phyloP scores from a whole-genome alignment of 2,113 vertebrate species.

The Acanthochromis polyacanthus region DNA sequence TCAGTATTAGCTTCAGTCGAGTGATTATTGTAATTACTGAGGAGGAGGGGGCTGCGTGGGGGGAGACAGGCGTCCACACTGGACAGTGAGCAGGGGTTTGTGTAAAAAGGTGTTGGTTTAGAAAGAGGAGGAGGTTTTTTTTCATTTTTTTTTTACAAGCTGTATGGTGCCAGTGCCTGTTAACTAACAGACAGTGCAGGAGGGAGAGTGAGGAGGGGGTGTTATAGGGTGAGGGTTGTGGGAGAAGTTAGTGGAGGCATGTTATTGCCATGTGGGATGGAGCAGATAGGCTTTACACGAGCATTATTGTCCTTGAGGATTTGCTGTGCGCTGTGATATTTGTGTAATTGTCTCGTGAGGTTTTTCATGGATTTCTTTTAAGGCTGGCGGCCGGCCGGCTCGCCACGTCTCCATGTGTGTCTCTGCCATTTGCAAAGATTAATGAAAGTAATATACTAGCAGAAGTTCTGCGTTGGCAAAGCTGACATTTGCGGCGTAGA shows the following conservation, averaged over 20 bases:
- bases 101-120: constrained; percentile 42
- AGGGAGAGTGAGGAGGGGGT: neutral
- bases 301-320: constrained; percentile 5
- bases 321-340: constrained; percentile 7
- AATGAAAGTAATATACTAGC: constrained; percentile 39
- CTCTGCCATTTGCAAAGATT: constrained; percentile 41
- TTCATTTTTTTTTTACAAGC: constrained; percentile 62
- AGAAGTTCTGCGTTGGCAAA: neutral
- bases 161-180: constrained; percentile 69
- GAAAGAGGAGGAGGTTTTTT: constrained; percentile 11
- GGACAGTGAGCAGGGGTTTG: constrained; percentile 56
- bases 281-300: constrained; percentile 11
- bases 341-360: constrained; percentile 19
- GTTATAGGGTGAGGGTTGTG: constrained; percentile 9
- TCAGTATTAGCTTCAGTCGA: constrained; percentile 80
- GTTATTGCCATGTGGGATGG: constrained; percentile 44
- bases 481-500: constrained; percentile 36
- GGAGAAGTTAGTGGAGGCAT: constrained; percentile 40
- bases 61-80: constrained; percentile 33
- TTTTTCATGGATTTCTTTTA: constrained; percentile 11
- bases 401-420: neutral
- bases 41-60: constrained; percentile 12
- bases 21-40: constrained; percentile 82
- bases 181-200: constrained; percentile 62
- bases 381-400: neutral